phyloP scores from a whole-genome alignment of 2,888 invertebrate genomes.

The Ptychoptera albimana region DNA sequence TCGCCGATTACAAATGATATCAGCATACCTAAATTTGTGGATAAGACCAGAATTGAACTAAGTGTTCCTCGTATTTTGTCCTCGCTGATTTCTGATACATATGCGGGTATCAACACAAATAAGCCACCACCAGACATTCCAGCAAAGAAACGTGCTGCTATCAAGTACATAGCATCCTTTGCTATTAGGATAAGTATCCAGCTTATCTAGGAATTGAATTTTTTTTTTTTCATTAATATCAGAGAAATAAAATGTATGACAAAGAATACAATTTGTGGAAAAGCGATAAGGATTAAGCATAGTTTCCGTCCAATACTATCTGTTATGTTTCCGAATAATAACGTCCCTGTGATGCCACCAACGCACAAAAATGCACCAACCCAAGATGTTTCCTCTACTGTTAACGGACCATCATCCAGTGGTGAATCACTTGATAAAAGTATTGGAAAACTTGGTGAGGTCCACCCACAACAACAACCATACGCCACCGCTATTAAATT shows the following conservation, averaged over 20 bases:
- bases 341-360: conserved; percentile 6
- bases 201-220: conserved; percentile 15
- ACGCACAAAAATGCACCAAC: conserved; percentile 4
- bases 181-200: conserved; percentile 22
- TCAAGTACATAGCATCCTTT: conserved; percentile 17
- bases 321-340: conserved; percentile 6
- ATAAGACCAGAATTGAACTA: conserved; percentile 23
- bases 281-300: neutral
- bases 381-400: conserved; percentile 5
- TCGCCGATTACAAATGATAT: conserved; percentile 19
- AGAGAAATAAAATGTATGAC: neutral
- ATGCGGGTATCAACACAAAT: conserved; percentile 22
- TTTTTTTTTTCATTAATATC: neutral
- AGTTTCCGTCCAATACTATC: conserved; percentile 5
- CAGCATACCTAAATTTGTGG: conserved; percentile 23
- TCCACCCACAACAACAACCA: conserved; percentile 7
- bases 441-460: conserved; percentile 5
- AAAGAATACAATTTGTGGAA: conserved; percentile 1
- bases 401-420: conserved; percentile 3
- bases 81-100: conserved; percentile 23
- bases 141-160: conserved; percentile 18
- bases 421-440: conserved; percentile 5
- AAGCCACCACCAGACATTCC: conserved; percentile 22
- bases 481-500: neutral
- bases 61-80: conserved; percentile 24